These are phyloP conservation scores for Corbicula japonica DNA, from an alignment of 2,888 invertebrate species.

Conservation along the genomic window DNA sequence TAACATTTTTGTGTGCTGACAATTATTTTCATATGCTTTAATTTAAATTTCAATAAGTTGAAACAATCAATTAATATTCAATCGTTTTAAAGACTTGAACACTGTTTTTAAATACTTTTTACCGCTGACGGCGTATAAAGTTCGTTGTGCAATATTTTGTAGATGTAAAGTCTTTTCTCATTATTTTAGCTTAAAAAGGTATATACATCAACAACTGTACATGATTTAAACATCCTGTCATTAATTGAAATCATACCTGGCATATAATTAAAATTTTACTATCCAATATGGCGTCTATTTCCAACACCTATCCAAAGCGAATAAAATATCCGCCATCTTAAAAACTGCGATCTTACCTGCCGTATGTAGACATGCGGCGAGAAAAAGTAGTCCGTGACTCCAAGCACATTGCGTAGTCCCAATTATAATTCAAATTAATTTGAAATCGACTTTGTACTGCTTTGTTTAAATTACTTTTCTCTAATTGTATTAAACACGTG, in stretches of 20 bases:
- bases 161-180: too few relatives aligned
- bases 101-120: too few relatives aligned
- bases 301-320: not conserved
- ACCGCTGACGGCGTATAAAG: too few relatives aligned
- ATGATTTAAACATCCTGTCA: too few relatives aligned
- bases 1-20: too few relatives aligned
- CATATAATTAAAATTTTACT: not conserved
- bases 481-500: slow-evolving; percentile 29
- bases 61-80: too few relatives aligned
- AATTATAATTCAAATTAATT: slow-evolving; percentile 66
- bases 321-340: slow-evolving; percentile 57
- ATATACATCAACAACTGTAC: too few relatives aligned
- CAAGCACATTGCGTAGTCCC: slow-evolving; percentile 55
- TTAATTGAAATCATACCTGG: slow-evolving; percentile 1
- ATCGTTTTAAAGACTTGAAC: too few relatives aligned
- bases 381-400: slow-evolving; percentile 64
- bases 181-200: too few relatives aligned
- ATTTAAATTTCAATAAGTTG: too few relatives aligned
- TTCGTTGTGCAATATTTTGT: too few relatives aligned
- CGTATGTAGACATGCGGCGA: slow-evolving; percentile 37
- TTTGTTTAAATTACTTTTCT: slow-evolving; percentile 48
- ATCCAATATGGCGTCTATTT: slow-evolving; percentile 48
- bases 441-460: slow-evolving; percentile 31
- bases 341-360: slow-evolving; percentile 60
- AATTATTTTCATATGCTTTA: too few relatives aligned